Evolutionary conservation across 30 jellyfish, hydroid and myxozoan genomes (phyloP).

Genomic region (Morbakka virulenta): DNA sequence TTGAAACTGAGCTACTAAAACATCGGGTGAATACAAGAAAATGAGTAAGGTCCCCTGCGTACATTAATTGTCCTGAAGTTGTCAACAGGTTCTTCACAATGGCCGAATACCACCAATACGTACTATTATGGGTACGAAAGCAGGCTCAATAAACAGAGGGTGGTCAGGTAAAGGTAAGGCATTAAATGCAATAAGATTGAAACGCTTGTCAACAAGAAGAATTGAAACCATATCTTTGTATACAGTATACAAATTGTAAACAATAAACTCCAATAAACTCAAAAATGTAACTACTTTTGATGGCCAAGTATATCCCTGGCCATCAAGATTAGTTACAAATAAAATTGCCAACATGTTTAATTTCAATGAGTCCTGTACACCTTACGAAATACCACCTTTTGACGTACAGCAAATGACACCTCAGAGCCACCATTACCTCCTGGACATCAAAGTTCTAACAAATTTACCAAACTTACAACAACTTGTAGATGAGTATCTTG

Average conservation of each 20-base stretch:
- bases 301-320: background rate
- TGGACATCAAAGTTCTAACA: background rate
- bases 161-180: background rate
- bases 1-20: too few species aligned
- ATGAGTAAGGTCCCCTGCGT: background rate
- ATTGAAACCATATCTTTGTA: background rate
- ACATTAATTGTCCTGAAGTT: constrained; percentile 6
- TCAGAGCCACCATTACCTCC: background rate
- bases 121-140: constrained; percentile 9
- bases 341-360: background rate
- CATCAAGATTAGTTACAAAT: background rate
- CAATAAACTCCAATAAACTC: background rate
- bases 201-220: background rate
- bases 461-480: background rate
- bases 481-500: background rate
- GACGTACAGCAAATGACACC: constrained; percentile 6
- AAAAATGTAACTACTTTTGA: too few species aligned
- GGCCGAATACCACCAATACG: constrained; percentile 25
- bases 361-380: background rate
- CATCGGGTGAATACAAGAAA: constrained; percentile 8
- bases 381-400: background rate
- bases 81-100: constrained; percentile 29
- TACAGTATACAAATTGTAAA: background rate
- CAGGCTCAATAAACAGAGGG: constrained; percentile 3
- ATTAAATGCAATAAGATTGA: background rate